Evolutionary conservation across 1,140 invertebrate genomes (phyloP).

Genomic region (Macrobrachium nipponense): DNA sequence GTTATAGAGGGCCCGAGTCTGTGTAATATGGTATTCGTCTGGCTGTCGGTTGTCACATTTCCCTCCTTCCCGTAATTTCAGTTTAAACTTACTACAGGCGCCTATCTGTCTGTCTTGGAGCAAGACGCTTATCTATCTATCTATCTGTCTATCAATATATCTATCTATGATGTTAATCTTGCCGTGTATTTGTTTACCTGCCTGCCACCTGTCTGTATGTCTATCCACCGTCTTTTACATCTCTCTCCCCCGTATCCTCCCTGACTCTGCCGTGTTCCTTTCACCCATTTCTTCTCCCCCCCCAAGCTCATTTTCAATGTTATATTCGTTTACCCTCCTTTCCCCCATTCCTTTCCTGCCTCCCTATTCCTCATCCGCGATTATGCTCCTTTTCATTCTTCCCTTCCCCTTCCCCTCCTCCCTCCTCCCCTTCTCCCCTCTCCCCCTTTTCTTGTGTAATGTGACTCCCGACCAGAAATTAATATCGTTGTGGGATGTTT

Average conservation of each 20-base stretch:
- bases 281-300: neutral
- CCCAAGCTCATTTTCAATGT: neutral
- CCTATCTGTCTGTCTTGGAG: too few relatives aligned
- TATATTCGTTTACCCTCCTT: neutral
- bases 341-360: neutral
- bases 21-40: too few relatives aligned
- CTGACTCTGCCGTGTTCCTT: neutral
- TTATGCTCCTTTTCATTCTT: neutral
- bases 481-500: too few relatives aligned
- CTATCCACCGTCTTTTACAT: neutral
- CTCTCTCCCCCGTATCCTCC: neutral
- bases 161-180: too few relatives aligned
- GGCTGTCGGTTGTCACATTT: too few relatives aligned
- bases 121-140: too few relatives aligned
- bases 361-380: neutral
- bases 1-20: too few relatives aligned
- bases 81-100: too few relatives aligned
- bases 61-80: too few relatives aligned
- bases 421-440: neutral
- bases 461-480: neutral
- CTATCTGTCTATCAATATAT: too few relatives aligned
- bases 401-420: neutral
- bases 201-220: neutral
- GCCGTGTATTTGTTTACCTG: too few relatives aligned
- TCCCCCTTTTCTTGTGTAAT: constrained; percentile 2